Percentiles rank a stretch among this genome's conserved stretches.
These are phyloP conservation scores for Andrena flavipes DNA, from an alignment of 2,888 invertebrate genomes.

Conservation along the genomic window DNA sequence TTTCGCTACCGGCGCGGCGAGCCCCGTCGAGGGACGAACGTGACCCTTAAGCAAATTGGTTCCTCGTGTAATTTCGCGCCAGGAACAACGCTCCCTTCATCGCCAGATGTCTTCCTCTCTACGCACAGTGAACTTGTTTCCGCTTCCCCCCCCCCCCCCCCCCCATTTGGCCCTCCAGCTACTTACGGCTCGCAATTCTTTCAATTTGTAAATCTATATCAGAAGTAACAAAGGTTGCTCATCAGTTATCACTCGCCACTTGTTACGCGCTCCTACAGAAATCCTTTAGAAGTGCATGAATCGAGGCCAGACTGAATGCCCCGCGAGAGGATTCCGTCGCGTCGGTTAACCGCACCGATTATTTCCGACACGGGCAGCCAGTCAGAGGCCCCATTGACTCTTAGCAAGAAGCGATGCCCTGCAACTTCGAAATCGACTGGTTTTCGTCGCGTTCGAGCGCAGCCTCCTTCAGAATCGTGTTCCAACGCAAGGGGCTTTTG, in stretches of 20 bases:
- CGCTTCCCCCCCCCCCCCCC: no score
- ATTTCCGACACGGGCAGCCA: constrained; percentile 49
- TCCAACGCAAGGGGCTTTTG: constrained; percentile 38
- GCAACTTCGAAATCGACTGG: constrained; percentile 48
- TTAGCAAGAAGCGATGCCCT: constrained; percentile 21
- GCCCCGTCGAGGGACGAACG: neutral
- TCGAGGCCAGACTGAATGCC: constrained; percentile 60
- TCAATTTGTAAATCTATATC: no score
- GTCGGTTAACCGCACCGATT: constrained; percentile 67
- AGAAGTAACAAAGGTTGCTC: no score
- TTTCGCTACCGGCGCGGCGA: constrained; percentile 50
- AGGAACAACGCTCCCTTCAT: neutral
- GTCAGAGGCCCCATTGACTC: neutral
- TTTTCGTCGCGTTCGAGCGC: neutral
- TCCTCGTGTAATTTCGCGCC: constrained; percentile 8
- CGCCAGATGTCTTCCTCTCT: constrained; percentile 1
- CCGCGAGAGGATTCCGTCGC: constrained; percentile 19
- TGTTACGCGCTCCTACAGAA: no score
- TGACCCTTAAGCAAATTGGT: constrained; percentile 23
- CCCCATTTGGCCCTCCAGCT: no score
- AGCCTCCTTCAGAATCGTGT: neutral
- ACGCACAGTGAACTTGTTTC: neutral
- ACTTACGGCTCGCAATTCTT: no score
- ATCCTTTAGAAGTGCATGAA: neutral
- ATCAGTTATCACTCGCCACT: no score